Conservation (phyloP, 2,113 vertebrate genomes). For the Pedionomus torquatus region DNA sequence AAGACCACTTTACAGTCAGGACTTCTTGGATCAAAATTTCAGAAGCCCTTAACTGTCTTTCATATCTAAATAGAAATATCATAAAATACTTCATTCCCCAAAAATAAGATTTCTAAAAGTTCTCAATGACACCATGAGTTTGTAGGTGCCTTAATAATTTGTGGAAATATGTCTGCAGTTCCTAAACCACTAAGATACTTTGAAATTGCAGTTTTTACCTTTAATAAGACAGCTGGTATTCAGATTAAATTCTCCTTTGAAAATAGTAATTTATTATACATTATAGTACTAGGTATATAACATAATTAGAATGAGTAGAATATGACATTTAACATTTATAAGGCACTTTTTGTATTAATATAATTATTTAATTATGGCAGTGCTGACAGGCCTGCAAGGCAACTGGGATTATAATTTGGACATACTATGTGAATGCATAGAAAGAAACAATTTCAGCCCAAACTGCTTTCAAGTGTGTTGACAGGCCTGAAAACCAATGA, state of each 20-base stretch:
- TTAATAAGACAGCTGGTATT: background rate
- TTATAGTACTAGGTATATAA: background rate
- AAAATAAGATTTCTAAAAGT: background rate
- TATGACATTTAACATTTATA: constrained; percentile 14
- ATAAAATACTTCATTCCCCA: background rate
- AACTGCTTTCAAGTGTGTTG: background rate
- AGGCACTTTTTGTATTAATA: background rate
- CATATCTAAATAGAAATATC: background rate
- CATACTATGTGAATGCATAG: background rate
- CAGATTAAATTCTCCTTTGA: background rate
- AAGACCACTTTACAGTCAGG: background rate
- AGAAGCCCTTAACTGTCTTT: background rate
- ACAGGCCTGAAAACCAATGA: background rate
- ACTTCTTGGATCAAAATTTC: background rate
- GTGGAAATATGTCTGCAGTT: background rate
- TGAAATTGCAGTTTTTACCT: background rate
- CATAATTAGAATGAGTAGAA: constrained; percentile 1
- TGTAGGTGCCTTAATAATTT: background rate
- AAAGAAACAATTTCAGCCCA: background rate
- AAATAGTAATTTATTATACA: background rate
- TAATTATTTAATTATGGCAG: constrained; percentile 18
- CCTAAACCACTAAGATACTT: background rate
- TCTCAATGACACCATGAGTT: background rate
- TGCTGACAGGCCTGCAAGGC: background rate
- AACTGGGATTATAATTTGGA: background rate